Evolutionary conservation across 2,113 vertebrate species (phyloP).

Genomic region (Bettongia penicillata): DNA sequence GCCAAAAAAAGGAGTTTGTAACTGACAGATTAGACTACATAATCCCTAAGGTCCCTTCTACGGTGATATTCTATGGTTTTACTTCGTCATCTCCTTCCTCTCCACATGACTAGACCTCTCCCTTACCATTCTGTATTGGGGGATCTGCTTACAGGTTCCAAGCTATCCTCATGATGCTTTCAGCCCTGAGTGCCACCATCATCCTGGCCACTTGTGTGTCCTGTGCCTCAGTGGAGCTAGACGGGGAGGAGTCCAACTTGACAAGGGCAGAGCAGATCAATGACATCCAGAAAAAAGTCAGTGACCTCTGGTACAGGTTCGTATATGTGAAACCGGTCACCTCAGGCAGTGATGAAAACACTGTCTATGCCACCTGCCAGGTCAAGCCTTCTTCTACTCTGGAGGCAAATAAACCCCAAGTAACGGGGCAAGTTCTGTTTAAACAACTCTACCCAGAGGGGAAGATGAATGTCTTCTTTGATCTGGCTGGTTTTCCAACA

Average conservation of each 20-base stretch:
- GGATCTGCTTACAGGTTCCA: slow-evolving; percentile 15
- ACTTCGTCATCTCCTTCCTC: not conserved
- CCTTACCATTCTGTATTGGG: not conserved
- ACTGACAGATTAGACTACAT: not conserved
- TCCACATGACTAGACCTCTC: not conserved
- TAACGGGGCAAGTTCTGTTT: slow-evolving; percentile 89
- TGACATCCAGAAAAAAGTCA: slow-evolving; percentile 79
- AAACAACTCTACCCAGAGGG: slow-evolving; percentile 83
- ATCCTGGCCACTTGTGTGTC: slow-evolving; percentile 52
- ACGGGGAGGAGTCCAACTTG: not conserved
- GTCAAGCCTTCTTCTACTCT: slow-evolving; percentile 88
- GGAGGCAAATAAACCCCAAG: slow-evolving; percentile 79
- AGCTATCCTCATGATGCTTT: slow-evolving; percentile 71
- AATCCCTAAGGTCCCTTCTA: not conserved
- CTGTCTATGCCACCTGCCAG: slow-evolving; percentile 85
- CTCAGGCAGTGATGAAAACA: slow-evolving; percentile 31
- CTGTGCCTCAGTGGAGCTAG: not conserved
- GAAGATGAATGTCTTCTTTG: slow-evolving; percentile 84
- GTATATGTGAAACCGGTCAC: slow-evolving; percentile 40
- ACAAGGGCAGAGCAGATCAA: not conserved
- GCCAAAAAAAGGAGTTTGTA: not conserved
- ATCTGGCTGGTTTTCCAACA: slow-evolving; percentile 86
- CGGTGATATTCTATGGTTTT: not conserved
- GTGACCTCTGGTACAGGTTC: slow-evolving; percentile 77
- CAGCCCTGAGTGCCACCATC: slow-evolving; percentile 67